A percentile compares a stretch with the other conserved stretches of the same genome.
Evolutionary conservation across 2,113 vertebrate genomes (phyloP).

Genomic region (Plectropomus leopardus): DNA sequence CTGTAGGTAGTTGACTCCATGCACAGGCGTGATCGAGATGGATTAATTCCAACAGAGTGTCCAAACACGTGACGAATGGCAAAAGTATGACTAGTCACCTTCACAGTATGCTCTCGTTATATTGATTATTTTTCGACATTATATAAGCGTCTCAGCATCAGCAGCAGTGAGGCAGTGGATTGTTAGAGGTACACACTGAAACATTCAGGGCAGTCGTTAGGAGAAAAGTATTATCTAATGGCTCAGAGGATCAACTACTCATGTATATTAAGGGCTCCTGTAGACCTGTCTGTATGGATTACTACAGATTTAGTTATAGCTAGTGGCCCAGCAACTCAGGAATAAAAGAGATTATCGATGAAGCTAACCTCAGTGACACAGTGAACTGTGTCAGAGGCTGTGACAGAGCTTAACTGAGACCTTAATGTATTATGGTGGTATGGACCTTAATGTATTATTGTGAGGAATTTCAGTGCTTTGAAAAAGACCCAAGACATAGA

Average conservation of each 20-base stretch:
- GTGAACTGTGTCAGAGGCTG: conserved; percentile 21
- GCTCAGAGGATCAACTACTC: conserved; percentile 59
- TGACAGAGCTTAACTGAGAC: conserved; percentile 11
- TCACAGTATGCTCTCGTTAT: conserved; percentile 6
- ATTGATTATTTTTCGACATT: conserved; percentile 54
- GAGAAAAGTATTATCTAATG: conserved; percentile 69
- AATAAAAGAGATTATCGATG: conserved; percentile 54
- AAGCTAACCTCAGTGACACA: conserved; percentile 26
- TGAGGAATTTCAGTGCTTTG: neutral
- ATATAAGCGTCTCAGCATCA: conserved; percentile 31
- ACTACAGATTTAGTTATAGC: conserved; percentile 59
- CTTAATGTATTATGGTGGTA: neutral
- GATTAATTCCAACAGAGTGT: neutral
- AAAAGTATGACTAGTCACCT: conserved; percentile 40
- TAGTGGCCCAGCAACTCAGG: conserved; percentile 30
- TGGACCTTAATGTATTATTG: conserved; percentile 10
- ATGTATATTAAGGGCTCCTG: conserved; percentile 57
- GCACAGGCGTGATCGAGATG: neutral
- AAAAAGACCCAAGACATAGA: neutral
- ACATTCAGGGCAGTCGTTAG: conserved; percentile 31
- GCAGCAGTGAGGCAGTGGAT: neutral
- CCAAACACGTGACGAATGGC: neutral
- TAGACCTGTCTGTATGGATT: conserved; percentile 63
- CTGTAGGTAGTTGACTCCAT: neutral
- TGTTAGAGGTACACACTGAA: conserved; percentile 29